Evolutionary conservation across 2,888 invertebrate species (phyloP).

Genomic region (Brachyopa scutellaris): DNA sequence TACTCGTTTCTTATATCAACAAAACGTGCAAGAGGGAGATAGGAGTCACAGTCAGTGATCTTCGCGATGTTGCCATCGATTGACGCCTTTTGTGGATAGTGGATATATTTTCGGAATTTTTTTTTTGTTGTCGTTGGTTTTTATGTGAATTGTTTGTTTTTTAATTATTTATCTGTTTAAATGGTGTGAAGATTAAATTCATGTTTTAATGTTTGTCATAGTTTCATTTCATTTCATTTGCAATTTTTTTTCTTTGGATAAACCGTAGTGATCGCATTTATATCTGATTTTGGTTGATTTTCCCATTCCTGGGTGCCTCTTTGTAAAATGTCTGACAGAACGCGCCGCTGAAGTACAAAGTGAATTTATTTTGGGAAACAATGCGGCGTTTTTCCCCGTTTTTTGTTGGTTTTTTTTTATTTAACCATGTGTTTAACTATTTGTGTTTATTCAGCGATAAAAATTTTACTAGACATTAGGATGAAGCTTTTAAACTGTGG

Average conservation of each 20-base stretch:
- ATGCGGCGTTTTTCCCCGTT: constrained; percentile 5
- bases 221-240: neutral
- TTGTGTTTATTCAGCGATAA: constrained; percentile 43
- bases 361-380: constrained; percentile 63
- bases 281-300: too few species aligned
- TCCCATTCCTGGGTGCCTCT: neutral
- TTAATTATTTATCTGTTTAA: constrained; percentile 3
- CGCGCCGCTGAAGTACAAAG: neutral
- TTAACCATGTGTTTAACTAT: constrained; percentile 10
- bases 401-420: neutral
- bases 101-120: neutral
- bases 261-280: too few species aligned
- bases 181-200: constrained; percentile 6
- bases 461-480: constrained; percentile 28
- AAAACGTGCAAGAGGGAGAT: constrained; percentile 55
- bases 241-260: neutral
- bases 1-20: constrained; percentile 62
- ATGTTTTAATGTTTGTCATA: neutral
- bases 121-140: constrained; percentile 18
- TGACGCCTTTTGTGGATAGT: constrained; percentile 65
- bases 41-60: constrained; percentile 75
- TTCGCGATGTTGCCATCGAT: constrained; percentile 75
- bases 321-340: constrained; percentile 43
- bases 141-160: constrained; percentile 9
- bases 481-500: neutral